phyloP scores from a whole-genome alignment of 2,113 vertebrate genomes.

The Pungitius pungitius region DNA sequence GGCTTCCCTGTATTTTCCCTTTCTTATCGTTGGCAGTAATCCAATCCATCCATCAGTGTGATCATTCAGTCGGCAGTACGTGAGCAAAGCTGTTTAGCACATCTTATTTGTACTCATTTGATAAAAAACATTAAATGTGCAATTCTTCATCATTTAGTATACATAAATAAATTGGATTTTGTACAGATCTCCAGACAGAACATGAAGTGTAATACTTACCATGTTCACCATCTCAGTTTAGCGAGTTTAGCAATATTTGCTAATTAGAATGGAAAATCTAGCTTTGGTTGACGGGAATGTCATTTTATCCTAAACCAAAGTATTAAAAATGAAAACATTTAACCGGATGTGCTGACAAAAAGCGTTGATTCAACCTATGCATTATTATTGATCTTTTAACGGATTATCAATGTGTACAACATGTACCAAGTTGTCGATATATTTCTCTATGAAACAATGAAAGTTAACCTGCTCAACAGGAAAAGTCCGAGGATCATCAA shows the following conservation, averaged over 20 bases:
- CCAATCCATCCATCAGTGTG: slow-evolving; percentile 5
- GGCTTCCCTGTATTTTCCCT: neutral
- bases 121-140: neutral
- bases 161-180: neutral
- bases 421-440: neutral
- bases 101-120: neutral
- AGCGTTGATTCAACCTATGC: neutral
- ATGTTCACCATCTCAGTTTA: neutral
- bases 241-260: neutral
- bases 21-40: neutral
- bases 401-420: neutral
- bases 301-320: neutral
- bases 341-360: neutral
- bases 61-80: slow-evolving; percentile 9
- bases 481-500: neutral
- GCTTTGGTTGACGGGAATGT: neutral
- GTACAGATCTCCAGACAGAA: neutral
- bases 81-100: slow-evolving; percentile 6
- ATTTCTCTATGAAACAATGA: neutral
- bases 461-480: neutral
- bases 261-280: neutral
- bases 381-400: neutral
- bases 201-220: neutral
- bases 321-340: neutral
- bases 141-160: neutral